phyloP scores from a whole-genome alignment of 2,888 invertebrate genomes.

The Heliconius cydno region DNA sequence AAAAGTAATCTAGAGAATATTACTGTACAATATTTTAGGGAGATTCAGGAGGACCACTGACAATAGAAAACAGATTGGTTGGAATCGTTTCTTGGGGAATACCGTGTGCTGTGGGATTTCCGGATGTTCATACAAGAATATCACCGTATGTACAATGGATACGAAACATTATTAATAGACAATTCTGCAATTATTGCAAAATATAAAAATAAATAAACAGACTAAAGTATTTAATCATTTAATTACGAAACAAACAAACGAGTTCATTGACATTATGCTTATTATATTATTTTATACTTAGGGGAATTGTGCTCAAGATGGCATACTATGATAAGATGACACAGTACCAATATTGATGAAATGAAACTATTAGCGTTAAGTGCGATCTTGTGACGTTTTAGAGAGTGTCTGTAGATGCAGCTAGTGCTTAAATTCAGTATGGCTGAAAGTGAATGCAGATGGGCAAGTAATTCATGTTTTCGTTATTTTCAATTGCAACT shows the following conservation, averaged over 20 bases:
- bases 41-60: conserved; percentile 76
- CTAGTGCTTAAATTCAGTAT: too few relatives aligned
- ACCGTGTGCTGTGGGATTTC: conserved; percentile 76
- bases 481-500: too few relatives aligned
- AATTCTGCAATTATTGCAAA: conserved; percentile 19
- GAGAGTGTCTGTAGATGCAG: too few relatives aligned
- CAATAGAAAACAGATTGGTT: conserved; percentile 62
- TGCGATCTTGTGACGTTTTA: too few relatives aligned
- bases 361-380: too few relatives aligned
- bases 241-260: background rate
- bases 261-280: background rate
- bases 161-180: conserved; percentile 48
- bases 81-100: conserved; percentile 79
- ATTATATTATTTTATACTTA: conserved; percentile 3
- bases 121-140: conserved; percentile 77
- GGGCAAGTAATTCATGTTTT: too few relatives aligned
- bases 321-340: too few relatives aligned
- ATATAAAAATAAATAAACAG: background rate
- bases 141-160: conserved; percentile 69
- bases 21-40: conserved; percentile 62
- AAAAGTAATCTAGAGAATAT: background rate
- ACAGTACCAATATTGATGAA: too few relatives aligned
- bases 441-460: too few relatives aligned
- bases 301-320: too few relatives aligned
- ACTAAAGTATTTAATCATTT: background rate